These are phyloP conservation scores for Synergus laeviventris DNA, from an alignment of 2,888 invertebrate species.

Conservation along the genomic window DNA sequence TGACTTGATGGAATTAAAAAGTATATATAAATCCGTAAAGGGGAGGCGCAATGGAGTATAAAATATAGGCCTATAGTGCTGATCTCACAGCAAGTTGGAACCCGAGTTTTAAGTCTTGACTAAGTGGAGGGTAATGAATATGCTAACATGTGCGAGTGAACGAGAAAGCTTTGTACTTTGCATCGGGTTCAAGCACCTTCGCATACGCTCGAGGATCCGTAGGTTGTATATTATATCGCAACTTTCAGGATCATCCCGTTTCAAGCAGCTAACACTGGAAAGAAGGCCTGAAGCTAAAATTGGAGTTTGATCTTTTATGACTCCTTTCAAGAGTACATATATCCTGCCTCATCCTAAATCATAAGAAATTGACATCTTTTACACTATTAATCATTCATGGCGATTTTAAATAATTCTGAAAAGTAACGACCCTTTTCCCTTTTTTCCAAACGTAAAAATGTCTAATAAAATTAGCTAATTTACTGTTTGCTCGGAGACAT, in stretches of 20 bases:
- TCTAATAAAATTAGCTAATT: too few species aligned
- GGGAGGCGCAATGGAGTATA: background rate
- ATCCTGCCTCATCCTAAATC: constrained; percentile 35
- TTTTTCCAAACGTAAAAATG: background rate
- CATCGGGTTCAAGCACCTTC: constrained; percentile 67
- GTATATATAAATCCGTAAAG: background rate
- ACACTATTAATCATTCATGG: background rate
- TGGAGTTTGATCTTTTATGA: constrained; percentile 36
- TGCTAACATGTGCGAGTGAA: constrained; percentile 72
- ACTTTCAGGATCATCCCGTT: constrained; percentile 39
- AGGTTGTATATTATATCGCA: constrained; percentile 30
- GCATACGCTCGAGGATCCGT: constrained; percentile 35
- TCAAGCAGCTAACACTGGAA: constrained; percentile 26
- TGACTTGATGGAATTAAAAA: background rate
- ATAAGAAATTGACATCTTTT: constrained; percentile 27
- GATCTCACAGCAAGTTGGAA: constrained; percentile 23
- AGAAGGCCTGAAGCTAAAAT: constrained; percentile 29
- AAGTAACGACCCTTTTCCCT: background rate
- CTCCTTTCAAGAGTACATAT: constrained; percentile 19
- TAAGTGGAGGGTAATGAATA: constrained; percentile 73
- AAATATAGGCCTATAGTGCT: constrained; percentile 42
- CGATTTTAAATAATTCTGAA: background rate
- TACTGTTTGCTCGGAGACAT: constrained; percentile 17
- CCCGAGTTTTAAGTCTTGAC: constrained; percentile 62
- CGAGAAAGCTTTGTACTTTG: constrained; percentile 70